Evolutionary conservation across 2,113 vertebrate species (phyloP), one percentile per base, ranked within the genome.

Genomic region (Phrynosoma platyrhinos): DNA sequence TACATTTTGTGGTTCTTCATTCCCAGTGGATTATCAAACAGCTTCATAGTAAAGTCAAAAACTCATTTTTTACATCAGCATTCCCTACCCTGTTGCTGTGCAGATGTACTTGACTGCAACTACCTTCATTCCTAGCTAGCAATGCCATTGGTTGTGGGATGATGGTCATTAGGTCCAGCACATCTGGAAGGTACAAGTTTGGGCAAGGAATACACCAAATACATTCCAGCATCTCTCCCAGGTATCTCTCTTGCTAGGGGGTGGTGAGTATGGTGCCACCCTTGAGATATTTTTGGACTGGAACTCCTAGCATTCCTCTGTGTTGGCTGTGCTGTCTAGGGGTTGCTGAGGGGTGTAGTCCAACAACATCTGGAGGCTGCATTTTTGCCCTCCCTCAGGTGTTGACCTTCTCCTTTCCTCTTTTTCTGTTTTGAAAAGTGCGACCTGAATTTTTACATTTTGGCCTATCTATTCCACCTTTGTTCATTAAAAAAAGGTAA

Each of bases 1-100:
- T 91, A 36, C 90, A 86, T 91, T 93, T 92, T 93, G 88, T 83
- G 80, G 75, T 85, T 9, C 81, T 88, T 82, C 87, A 89, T 90
- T 25, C 81, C 23, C 87, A 83, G 84, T 85, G 62, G 21, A 27
- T 62, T 71, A 77, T 20, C 9, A 32, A 89, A 71, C 1, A 87
- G 72, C 82, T 85, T 58, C 79, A 47, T 23, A 68, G 55, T 66
- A 76, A 81, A 64, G 27, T 25, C 1, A 42, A 47, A 82, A 88
- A 75, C 71, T 8, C 25, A 52, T 83, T 66, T 52, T 83, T 83
- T 71, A 71, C 68, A 30, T 1, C 25, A 71, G 68, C 27, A 23
- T 71, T 71, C 30, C 25, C 25, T 30, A 10, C 5, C 27, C 9
- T 30, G 7, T 27, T 30, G 27, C 25, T 27, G 9, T 27, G 25